Base-by-base conservation (phyloP, 2,797 vertebrate genomes). In the Crenichthys baileyi region DNA sequence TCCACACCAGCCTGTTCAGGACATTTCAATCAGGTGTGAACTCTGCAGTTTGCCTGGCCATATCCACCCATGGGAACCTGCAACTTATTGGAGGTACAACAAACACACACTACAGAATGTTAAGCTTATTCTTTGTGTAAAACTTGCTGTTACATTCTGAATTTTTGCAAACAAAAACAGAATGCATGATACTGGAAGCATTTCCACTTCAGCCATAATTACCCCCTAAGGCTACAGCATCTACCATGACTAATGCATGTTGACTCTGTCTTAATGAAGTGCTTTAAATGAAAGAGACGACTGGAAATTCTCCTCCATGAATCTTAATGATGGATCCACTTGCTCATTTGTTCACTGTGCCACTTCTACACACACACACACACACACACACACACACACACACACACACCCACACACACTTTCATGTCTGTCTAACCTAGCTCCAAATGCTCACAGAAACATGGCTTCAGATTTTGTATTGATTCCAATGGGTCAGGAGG, bases 241-340 rank as follows among this genome's bases (percentile, higher is more conserved):
- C 73, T 46, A 63, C 87, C 73, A 87, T 93, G 90, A 94, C 91
- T 94, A 93, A 94, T 93, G 89, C 84, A 87, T 93, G 90, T 94
- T 94, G 93, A 93, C 93, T 90, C 90, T 91, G 87, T 80, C 80
- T 80, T 94, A 86, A 95, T 95, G 93, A 94, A 93, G 92, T 85
- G 60, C 85, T 86, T 87, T 85, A 76, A 88, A 94, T 88, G 79
- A 88, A 87, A 75, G 83, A 73, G 79, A 85, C 39, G 75, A 77
- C 56, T 79, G 71, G 60, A 90, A 86, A 91, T 88, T 79, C 75
- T 88, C 79, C 71, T 53, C 76, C 79, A 89, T 93, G 90, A 79
- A 90, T 94, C 91, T 92, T 93, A 87, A 91, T 93, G 93, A 94
- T 91, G 80, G 75, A 92, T 83, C 76, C 16, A 44, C 53, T 76